phyloP scores from a whole-genome alignment of 2,113 vertebrate genomes.

The Tragulus kanchil region DNA sequence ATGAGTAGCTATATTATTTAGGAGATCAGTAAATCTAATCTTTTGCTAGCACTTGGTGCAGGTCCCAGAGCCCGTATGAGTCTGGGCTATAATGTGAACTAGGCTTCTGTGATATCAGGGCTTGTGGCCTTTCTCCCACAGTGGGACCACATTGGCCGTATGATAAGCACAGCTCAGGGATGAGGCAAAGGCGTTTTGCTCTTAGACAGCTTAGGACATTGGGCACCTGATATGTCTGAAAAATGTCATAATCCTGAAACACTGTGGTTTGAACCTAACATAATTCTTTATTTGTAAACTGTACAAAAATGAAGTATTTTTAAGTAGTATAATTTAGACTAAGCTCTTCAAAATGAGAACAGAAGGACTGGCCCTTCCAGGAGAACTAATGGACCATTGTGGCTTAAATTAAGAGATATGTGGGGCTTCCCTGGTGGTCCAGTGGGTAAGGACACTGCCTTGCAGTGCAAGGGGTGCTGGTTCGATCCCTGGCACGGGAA shows the following conservation, averaged over 20 bases:
- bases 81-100: neutral
- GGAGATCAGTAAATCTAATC: neutral
- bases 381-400: neutral
- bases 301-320: neutral
- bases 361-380: neutral
- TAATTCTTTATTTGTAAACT: neutral
- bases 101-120: neutral
- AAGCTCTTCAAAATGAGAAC: neutral
- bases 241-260: neutral
- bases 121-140: neutral
- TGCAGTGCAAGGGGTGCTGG: no score
- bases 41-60: neutral
- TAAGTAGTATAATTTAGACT: neutral
- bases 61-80: neutral
- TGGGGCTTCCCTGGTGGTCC: neutral
- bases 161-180: neutral
- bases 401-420: constrained; percentile 3
- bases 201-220: neutral
- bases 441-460: no score
- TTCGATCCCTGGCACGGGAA: no score
- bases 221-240: neutral
- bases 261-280: neutral
- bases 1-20: neutral
- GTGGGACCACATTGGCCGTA: neutral
- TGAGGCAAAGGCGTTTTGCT: neutral